Evolutionary conservation across 2,888 invertebrate species (phyloP), one percentile per base, ranked within the genome.

Genomic region (Apotomis betuletana): DNA sequence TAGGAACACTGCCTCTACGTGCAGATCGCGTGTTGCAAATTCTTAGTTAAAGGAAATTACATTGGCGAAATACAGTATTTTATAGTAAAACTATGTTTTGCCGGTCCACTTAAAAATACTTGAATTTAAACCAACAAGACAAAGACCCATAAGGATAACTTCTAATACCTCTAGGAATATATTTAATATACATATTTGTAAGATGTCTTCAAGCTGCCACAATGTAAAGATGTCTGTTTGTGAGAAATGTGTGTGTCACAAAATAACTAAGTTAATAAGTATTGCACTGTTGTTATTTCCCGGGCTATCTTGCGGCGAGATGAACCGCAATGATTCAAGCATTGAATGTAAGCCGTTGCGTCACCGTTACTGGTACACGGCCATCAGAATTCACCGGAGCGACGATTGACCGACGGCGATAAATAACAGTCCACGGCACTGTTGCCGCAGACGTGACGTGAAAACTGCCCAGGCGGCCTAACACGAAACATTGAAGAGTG

Each of bases 361-460:
- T 55, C 49, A 8, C 27, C 27, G 55, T 55, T 36, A 8, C 27
- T n/a, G 46, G 13, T 36, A 62, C 41, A 6, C 49, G n/a, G 46
- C 15, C 51, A 62, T 62, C 51, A 51, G 9, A 51, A 62, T 62
- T 49, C 51, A 62, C 49, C 36, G 49, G 10, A 12, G 12, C 44
- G 5, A 10, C 55, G 27, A 13, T 54, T 54, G 15, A 54, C 15
- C 27, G 15, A 0, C 44, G 44, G 44, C 61, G 9, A 9, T 60
- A 41, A 60, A 60, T 44, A 49, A 49, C 49, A 49, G 49, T 49
- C 9, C 49, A 49, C 49, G 49, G 10, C 49, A 49, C 49, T 49
- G 49, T 60, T 59, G 15, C 12, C 12, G 5, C 10, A 13, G 61
- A 61, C 61, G 61, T 49, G 49, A 61, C 49, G 61, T 61, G 49